Conservation (phyloP, 2,113 vertebrate species). For the Chionodraco myersi region DNA sequence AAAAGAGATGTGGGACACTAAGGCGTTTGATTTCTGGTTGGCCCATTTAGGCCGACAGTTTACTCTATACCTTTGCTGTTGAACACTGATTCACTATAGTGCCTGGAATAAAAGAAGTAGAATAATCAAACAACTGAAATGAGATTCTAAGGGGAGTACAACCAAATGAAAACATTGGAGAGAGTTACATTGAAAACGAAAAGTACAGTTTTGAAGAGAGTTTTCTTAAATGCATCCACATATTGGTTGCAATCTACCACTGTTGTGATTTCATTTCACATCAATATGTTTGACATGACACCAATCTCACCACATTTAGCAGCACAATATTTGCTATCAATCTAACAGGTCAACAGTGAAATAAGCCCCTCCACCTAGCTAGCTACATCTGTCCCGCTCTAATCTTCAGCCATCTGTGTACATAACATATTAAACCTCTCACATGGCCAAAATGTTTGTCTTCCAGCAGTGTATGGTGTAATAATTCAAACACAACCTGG, state of each 20-base stretch:
- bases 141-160: background rate
- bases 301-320: background rate
- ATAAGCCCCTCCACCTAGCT: background rate
- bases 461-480: conserved; percentile 18
- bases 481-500: conserved; percentile 40
- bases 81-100: conserved; percentile 7
- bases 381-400: background rate
- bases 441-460: conserved; percentile 51
- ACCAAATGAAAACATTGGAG: background rate
- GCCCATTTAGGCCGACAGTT: conserved; percentile 51
- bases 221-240: background rate
- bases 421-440: conserved; percentile 48
- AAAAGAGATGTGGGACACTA: conserved; percentile 52
- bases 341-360: conserved; percentile 55
- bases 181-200: background rate
- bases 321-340: conserved; percentile 54
- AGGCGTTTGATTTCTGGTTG: conserved; percentile 30
- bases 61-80: conserved; percentile 1
- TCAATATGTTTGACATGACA: conserved; percentile 33
- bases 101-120: background rate
- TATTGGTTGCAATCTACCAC: background rate
- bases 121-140: background rate
- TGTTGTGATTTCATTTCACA: conserved; percentile 15
- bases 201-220: background rate
- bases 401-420: conserved; percentile 54